These are phyloP conservation scores for Galerucella nymphaeae DNA, from an alignment of 2,888 invertebrate species.

Conservation along the genomic window DNA sequence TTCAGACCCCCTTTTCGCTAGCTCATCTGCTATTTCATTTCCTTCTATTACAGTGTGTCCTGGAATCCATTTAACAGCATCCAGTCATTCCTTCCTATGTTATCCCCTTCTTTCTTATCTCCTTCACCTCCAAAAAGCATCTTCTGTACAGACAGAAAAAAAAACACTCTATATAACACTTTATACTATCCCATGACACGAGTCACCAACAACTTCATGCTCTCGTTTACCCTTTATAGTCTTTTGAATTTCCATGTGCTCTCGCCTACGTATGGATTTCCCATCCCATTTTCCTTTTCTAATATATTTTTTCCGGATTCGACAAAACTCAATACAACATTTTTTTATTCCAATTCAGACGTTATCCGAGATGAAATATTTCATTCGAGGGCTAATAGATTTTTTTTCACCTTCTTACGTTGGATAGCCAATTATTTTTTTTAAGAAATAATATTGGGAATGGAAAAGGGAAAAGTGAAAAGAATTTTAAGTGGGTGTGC, in stretches of 20 bases:
- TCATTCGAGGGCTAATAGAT: conserved; percentile 30
- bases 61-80: too few species aligned
- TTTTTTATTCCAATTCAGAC: conserved; percentile 7
- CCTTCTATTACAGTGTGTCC: too few species aligned
- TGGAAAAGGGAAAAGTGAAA: conserved; percentile 6
- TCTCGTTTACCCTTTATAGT: not conserved
- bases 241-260: not conserved
- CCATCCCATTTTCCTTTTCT: not conserved
- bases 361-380: conserved; percentile 19
- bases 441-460: conserved; percentile 25
- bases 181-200: too few species aligned
- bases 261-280: not conserved
- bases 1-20: too few species aligned
- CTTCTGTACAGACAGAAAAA: too few species aligned
- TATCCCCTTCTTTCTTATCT: too few species aligned
- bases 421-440: conserved; percentile 24
- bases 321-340: conserved; percentile 17
- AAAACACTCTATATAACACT: too few species aligned
- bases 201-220: too few species aligned
- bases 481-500: conserved; percentile 17
- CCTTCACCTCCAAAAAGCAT: too few species aligned
- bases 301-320: conserved; percentile 19
- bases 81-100: too few species aligned
- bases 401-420: conserved; percentile 18
- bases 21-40: too few species aligned